Base-by-base conservation (phyloP, 2,888 invertebrate species). In the Clostera curtula region DNA sequence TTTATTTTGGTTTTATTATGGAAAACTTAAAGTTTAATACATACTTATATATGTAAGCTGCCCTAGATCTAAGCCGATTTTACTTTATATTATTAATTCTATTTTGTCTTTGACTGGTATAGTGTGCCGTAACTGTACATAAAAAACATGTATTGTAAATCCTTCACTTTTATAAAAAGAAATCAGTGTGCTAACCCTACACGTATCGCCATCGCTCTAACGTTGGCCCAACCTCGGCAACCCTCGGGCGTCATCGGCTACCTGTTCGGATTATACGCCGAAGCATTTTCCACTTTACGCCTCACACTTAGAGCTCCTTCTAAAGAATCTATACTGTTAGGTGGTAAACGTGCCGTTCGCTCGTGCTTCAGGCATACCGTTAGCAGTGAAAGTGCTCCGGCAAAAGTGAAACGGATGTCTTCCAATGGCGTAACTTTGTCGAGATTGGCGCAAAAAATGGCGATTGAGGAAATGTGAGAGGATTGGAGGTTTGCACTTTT, bases 391-490 rank as follows among this genome's bases (percentile, higher is more conserved):
- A 80, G 80, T 79, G 67, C 53, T 59, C 52, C 38, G 36, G 68
- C 73, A 79, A 80, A 80, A 82, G 80, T 82, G 82, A 82, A 80
- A 82, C 76, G 70, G 62, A 62, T 60, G 67, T 65, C 62, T 64
- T 63, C 51, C 52, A 64, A 56, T 69, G 66, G 62, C 65, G 63
- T 67, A 69, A 70, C 60, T 56, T 45, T 60, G 49, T 57, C 53
- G 62, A 67, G 71, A 70, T 69, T 65, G 60, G 51, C 64, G 70
- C 65, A 64, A 72, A 72, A 71, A 73, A 69, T 60, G 54, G 56
- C 63, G 45, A 64, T 54, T 47, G 53, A 49, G 58, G 61, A 68
- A 73, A 67, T 64, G 61, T 61, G 62, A 68, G 60, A 63, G 64
- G 59, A 58, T 56, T n/a, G n/a, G n/a, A n/a, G n/a, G n/a, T n/a